A percentile compares a stretch with the other conserved stretches of the same genome.
phyloP scores from a whole-genome alignment of 2,888 invertebrate species.

The Cantharis flavilabris region DNA sequence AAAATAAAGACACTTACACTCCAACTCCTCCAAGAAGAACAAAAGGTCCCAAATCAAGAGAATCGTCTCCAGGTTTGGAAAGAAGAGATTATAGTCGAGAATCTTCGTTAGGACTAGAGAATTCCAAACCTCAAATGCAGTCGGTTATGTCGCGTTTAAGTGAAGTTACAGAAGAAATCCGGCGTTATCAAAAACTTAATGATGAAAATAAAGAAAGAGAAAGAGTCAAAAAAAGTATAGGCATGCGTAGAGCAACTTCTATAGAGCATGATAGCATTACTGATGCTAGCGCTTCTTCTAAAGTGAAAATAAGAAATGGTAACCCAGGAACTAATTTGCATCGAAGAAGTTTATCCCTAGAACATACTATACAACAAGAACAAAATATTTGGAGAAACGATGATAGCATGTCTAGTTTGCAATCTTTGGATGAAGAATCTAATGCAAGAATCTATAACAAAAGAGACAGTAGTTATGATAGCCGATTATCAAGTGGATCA shows the following conservation, averaged over 20 bases:
- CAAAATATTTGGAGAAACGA: slow-evolving; percentile 83
- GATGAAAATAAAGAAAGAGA: slow-evolving; percentile 62
- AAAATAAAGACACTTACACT: slow-evolving; percentile 59
- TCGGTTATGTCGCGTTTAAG: slow-evolving; percentile 66
- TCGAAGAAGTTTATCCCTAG: slow-evolving; percentile 73
- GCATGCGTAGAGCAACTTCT: slow-evolving; percentile 60
- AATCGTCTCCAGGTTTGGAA: slow-evolving; percentile 67
- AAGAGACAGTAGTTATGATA: slow-evolving; percentile 80
- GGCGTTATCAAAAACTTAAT: slow-evolving; percentile 56
- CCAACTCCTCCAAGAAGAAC: slow-evolving; percentile 74
- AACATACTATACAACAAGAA: slow-evolving; percentile 65
- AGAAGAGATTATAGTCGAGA: slow-evolving; percentile 59
- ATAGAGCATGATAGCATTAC: slow-evolving; percentile 67
- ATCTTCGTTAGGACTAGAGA: slow-evolving; percentile 56
- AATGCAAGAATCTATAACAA: slow-evolving; percentile 64
- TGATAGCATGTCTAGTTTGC: slow-evolving; percentile 82
- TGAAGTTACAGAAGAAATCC: slow-evolving; percentile 71
- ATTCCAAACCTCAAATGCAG: slow-evolving; percentile 49
- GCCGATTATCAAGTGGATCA: slow-evolving; percentile 81
- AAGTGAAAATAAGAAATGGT: slow-evolving; percentile 38
- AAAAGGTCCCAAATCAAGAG: slow-evolving; percentile 72
- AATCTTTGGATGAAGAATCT: slow-evolving; percentile 62
- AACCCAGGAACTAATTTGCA: slow-evolving; percentile 58
- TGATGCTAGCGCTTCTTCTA: slow-evolving; percentile 30
- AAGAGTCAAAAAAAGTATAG: slow-evolving; percentile 51